Conservation (phyloP, 2,113 vertebrate genomes). For the Myiozetetes cayanensis region DNA sequence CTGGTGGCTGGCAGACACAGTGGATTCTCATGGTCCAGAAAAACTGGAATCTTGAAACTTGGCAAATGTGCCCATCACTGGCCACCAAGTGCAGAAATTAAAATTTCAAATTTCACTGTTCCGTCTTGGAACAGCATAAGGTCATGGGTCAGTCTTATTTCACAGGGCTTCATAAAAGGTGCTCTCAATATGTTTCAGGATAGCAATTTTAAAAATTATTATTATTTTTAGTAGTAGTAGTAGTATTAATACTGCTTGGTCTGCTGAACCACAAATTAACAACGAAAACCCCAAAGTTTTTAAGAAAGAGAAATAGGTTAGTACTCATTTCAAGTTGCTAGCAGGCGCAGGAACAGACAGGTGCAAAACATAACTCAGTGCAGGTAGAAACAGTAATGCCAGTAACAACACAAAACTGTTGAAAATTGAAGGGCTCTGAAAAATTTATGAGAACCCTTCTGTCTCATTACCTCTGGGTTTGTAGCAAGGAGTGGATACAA, state of each 20-base stretch:
- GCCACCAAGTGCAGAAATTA: not conserved
- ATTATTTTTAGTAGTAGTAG: too few relatives aligned
- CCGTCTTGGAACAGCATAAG: not conserved
- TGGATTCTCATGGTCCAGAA: not conserved
- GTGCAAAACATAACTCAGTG: not conserved
- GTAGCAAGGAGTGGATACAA: slow-evolving; percentile 91
- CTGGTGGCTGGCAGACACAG: not conserved
- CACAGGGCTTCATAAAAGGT: not conserved
- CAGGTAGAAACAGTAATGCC: not conserved
- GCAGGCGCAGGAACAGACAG: not conserved
- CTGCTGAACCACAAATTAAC: not conserved
- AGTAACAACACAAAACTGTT: accelerated
- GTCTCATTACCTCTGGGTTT: slow-evolving; percentile 84
- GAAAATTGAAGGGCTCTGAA: not conserved
- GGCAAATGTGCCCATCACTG: not conserved
- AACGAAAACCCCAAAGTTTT: not conserved
- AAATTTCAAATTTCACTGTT: not conserved
- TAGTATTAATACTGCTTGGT: not conserved
- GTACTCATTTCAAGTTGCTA: not conserved
- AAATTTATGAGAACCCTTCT: not conserved
- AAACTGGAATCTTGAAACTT: not conserved
- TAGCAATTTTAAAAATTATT: too few relatives aligned
- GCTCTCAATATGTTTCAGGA: not conserved
- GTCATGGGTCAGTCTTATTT: not conserved
- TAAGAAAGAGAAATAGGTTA: not conserved